phyloP scores from a whole-genome alignment of 2,888 invertebrate species.

The Laspeyria flexula region DNA sequence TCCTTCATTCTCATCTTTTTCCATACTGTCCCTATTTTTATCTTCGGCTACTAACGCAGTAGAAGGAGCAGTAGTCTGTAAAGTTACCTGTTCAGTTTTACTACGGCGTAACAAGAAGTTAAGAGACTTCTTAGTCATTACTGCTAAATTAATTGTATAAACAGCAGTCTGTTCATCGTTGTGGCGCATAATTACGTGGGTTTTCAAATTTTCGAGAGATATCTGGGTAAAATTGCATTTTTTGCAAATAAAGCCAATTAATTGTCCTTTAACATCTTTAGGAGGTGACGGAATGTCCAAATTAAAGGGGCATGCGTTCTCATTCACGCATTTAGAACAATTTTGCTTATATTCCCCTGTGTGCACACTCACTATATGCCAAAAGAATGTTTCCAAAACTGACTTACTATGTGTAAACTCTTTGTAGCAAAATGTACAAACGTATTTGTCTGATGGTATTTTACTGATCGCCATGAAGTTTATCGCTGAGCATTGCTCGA shows the following conservation, averaged over 20 bases:
- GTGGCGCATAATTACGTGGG: constrained; percentile 87
- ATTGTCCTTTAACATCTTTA: constrained; percentile 66
- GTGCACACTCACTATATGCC: constrained; percentile 90
- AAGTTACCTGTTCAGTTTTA: constrained; percentile 19
- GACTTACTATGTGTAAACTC: constrained; percentile 61
- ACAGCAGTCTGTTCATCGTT: constrained; percentile 77
- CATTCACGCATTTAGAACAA: constrained; percentile 87
- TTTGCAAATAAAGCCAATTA: constrained; percentile 88
- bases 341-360: constrained; percentile 91
- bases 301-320: constrained; percentile 62
- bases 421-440: constrained; percentile 75
- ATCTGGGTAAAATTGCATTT: constrained; percentile 91
- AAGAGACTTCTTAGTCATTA: constrained; percentile 60
- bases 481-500: constrained; percentile 80
- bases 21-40: background rate
- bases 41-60: background rate
- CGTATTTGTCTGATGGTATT: constrained; percentile 66
- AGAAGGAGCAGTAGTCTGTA: background rate
- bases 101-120: constrained; percentile 45
- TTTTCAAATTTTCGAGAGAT: constrained; percentile 85
- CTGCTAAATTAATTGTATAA: constrained; percentile 71
- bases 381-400: constrained; percentile 85
- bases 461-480: constrained; percentile 68
- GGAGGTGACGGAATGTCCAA: constrained; percentile 77
- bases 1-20: constrained; percentile 2